Evolutionary conservation across 2,888 invertebrate species (phyloP), one percentile per base, ranked within the genome.

Genomic region (Callinectes sapidus): DNA sequence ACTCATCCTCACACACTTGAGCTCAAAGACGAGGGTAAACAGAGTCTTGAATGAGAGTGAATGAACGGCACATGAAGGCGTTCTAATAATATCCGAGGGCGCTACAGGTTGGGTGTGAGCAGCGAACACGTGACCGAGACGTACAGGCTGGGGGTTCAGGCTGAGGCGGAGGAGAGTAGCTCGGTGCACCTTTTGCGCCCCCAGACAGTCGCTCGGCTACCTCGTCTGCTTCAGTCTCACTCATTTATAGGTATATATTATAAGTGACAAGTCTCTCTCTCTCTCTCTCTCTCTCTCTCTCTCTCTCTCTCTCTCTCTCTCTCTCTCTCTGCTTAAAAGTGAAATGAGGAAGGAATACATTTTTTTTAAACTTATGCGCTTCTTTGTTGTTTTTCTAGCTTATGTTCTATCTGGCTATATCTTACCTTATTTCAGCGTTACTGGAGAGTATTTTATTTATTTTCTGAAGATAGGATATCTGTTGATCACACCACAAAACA

Each of bases 111-210:
- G 77, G 32, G 42, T 0, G 86, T 92, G 88, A 88, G 85, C 42
- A 55, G 90, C 35, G 55, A 85, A 10, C 71, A 90, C 28, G 87
- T 92, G 77, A 10, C 18, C 3, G 35, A 42, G 23, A 32, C 32
- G 48, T 92, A 92, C 90, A 35, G n/a, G 18, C 55, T 66, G 42
- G 92, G 92, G 16, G 18, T 14, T 5, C 92, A 92, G 35, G 71
- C 42, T 13, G 92, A 92, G 54, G 92, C 77, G 23, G 92, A 92
- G n/a, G 92, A 92, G 90, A 90, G 66, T 13, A 87, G 32, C 13
- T 32, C 61, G 16, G 48, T 92, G 2, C 90, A 87, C 90, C 32
- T 92, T 6, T 10, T 92, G 10, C 32, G 87, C 6, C 66, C 92
- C 42, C 13, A 35, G n/a, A 92, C 89, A 16, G 66, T 90, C n/a